These are phyloP conservation scores for Selenia dentaria DNA, from an alignment of 2,888 invertebrate species.

Conservation along the genomic window DNA sequence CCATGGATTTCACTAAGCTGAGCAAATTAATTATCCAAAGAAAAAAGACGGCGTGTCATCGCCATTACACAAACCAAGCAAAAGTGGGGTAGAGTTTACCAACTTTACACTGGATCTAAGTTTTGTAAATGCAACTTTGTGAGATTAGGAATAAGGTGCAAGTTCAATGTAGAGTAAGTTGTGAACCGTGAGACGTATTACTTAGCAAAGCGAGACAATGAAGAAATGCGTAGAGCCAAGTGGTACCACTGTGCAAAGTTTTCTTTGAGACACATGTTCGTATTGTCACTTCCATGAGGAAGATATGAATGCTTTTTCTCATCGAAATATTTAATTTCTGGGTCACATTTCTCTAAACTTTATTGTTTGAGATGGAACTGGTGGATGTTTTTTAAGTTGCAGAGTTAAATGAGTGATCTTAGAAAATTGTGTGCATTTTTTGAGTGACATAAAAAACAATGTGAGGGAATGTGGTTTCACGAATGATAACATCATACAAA, in stretches of 20 bases:
- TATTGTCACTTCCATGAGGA: constrained; percentile 43
- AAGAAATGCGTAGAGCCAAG: constrained; percentile 44
- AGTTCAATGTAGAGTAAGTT: constrained; percentile 18
- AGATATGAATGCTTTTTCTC: constrained; percentile 28
- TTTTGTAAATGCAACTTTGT: constrained; percentile 14
- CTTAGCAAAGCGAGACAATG: constrained; percentile 49
- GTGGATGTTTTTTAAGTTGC: background rate
- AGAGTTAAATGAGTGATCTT: constrained; percentile 4
- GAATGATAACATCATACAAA: too few relatives aligned
- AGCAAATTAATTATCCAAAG: constrained; percentile 65
- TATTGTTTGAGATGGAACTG: constrained; percentile 3
- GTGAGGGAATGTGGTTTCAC: too few relatives aligned
- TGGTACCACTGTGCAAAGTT: constrained; percentile 40
- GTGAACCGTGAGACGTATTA: constrained; percentile 52
- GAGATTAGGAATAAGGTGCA: background rate
- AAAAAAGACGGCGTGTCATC: constrained; percentile 64
- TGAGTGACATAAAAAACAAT: background rate
- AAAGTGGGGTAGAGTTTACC: constrained; percentile 57
- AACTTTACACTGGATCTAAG: constrained; percentile 24
- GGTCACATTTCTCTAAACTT: constrained; percentile 27
- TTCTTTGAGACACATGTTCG: constrained; percentile 45
- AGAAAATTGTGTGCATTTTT: background rate
- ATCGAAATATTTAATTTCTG: constrained; percentile 22
- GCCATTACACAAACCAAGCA: constrained; percentile 41
- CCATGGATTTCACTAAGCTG: constrained; percentile 64